Percentiles rank a stretch among this genome's conserved stretches.
Conservation (phyloP, 2,113 vertebrate genomes). For the Picathartes gymnocephalus region DNA sequence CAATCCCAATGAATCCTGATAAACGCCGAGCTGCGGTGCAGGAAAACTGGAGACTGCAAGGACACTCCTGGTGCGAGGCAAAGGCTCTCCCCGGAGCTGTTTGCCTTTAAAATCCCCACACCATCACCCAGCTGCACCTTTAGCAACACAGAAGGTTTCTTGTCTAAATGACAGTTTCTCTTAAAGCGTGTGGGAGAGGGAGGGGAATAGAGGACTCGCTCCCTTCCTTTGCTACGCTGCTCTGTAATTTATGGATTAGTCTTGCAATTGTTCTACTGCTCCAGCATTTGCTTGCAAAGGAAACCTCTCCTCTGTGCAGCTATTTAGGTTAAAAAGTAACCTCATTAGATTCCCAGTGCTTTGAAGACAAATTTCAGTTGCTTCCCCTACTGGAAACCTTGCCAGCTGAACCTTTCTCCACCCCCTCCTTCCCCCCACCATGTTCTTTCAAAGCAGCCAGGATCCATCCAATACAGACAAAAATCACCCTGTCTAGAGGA, state of each 20-base stretch:
- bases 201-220: conserved; percentile 39
- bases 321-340: conserved; percentile 66
- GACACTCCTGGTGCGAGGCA: not conserved
- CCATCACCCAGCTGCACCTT: conserved; percentile 31
- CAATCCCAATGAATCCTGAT: not conserved
- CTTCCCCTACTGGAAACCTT: conserved; percentile 59
- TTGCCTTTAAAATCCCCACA: not conserved
- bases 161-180: conserved; percentile 55
- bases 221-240: conserved; percentile 1
- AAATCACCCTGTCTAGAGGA: conserved; percentile 62
- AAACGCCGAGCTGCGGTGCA: not conserved
- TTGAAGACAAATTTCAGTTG: conserved; percentile 62
- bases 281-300: conserved; percentile 59
- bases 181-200: conserved; percentile 3
- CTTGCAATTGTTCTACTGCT: conserved; percentile 46
- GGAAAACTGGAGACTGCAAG: not conserved
- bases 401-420: conserved; percentile 61
- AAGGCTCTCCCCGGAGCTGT: not conserved
- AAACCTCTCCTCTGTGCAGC: conserved; percentile 39
- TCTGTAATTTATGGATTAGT: conserved; percentile 60
- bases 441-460: conserved; percentile 58
- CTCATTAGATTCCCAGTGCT: conserved; percentile 55
- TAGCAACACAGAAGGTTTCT: conserved; percentile 22
- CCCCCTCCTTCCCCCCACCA: not conserved
- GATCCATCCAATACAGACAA: conserved; percentile 58